phyloP scores from a whole-genome alignment of 2,113 vertebrate genomes.

The Synchiropus splendidus region DNA sequence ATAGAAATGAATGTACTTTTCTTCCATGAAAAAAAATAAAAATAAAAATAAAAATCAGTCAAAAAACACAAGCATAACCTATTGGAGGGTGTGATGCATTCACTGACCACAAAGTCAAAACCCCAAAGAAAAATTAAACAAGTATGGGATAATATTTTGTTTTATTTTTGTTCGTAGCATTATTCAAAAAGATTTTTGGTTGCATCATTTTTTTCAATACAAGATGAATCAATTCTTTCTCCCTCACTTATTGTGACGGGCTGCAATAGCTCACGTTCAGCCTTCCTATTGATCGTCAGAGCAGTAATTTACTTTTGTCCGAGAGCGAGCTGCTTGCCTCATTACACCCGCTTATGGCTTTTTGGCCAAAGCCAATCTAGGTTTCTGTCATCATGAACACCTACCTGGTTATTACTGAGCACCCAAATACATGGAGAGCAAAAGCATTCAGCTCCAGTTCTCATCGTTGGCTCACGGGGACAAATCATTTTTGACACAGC shows the following conservation, averaged over 20 bases:
- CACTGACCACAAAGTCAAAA: no score
- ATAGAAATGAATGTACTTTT: no score
- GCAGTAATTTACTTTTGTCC: constrained; percentile 59
- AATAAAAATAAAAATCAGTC: no score
- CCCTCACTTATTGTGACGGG: constrained; percentile 29
- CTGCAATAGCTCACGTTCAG: constrained; percentile 40
- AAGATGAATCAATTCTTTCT: constrained; percentile 34
- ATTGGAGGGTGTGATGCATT: no score
- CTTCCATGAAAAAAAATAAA: no score
- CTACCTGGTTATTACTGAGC: constrained; percentile 41
- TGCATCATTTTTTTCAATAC: constrained; percentile 34
- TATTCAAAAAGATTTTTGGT: constrained; percentile 14
- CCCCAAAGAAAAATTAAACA: no score
- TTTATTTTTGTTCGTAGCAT: neutral
- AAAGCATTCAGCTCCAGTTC: constrained; percentile 30
- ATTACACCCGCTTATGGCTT: constrained; percentile 49
- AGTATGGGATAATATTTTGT: neutral
- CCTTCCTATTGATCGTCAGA: constrained; percentile 51
- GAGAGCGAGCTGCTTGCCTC: constrained; percentile 59
- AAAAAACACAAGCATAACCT: no score
- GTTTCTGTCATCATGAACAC: constrained; percentile 65
- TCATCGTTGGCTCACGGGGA: no score
- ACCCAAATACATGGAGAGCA: constrained; percentile 42
- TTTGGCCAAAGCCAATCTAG: constrained; percentile 26
- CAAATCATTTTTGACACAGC: no score